Evolutionary conservation across 2,888 invertebrate genomes (phyloP).

Genomic region (Volucella bombylans): DNA sequence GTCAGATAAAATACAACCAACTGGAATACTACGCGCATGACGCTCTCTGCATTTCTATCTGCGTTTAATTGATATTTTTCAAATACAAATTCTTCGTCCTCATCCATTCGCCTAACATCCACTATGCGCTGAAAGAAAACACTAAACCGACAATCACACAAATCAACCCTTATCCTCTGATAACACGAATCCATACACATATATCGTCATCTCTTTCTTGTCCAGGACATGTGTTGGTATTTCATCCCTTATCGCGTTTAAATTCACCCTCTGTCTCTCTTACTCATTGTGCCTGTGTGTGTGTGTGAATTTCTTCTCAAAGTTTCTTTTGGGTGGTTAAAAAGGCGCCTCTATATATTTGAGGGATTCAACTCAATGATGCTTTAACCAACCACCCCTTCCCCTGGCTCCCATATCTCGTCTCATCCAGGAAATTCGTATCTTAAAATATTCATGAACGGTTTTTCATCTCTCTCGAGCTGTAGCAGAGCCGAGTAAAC

Average conservation of each 20-base stretch:
- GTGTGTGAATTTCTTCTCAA: slow-evolving; percentile 8
- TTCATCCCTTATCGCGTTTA: neutral
- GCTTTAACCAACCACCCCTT: slow-evolving; percentile 43
- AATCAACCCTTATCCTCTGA: slow-evolving; percentile 36
- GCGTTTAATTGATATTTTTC: slow-evolving; percentile 17
- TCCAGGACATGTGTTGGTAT: neutral
- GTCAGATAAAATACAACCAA: slow-evolving; percentile 12
- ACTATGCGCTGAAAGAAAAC: neutral
- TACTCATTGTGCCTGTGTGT: neutral
- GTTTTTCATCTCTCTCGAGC: slow-evolving; percentile 77
- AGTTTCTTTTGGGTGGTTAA: neutral
- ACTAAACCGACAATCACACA: neutral
- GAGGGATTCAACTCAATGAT: slow-evolving; percentile 59
- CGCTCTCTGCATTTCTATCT: slow-evolving; percentile 1
- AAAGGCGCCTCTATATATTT: slow-evolving; percentile 2
- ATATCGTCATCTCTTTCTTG: slow-evolving; percentile 10
- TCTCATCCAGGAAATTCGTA: slow-evolving; percentile 41
- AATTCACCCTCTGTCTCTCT: neutral
- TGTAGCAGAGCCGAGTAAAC: slow-evolving; percentile 80
- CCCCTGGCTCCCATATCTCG: neutral
- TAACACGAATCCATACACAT: slow-evolving; percentile 4
- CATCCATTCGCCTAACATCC: slow-evolving; percentile 14
- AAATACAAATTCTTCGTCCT: slow-evolving; percentile 23
- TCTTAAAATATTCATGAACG: slow-evolving; percentile 80
- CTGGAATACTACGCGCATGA: slow-evolving; percentile 32